phyloP scores from a whole-genome alignment of 2,888 invertebrate genomes.

The Eupithecia insigniata region DNA sequence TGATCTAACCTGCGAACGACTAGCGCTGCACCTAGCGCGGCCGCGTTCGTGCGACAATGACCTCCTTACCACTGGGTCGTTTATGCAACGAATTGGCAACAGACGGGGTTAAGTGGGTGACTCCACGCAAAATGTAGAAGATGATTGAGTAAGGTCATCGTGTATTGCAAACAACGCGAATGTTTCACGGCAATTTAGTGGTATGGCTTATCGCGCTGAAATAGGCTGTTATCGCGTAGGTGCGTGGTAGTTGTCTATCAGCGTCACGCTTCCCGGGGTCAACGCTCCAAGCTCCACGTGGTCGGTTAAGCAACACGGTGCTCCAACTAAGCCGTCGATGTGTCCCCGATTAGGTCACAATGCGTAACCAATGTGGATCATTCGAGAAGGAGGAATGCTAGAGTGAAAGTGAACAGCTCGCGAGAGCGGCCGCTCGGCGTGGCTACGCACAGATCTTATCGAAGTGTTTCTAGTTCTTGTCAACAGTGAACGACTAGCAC shows the following conservation, averaged over 20 bases:
- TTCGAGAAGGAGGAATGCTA: conserved; percentile 50
- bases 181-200: conserved; percentile 48
- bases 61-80: conserved; percentile 78
- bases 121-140: conserved; percentile 65
- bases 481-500: conserved; percentile 61
- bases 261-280: conserved; percentile 69
- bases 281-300: conserved; percentile 73
- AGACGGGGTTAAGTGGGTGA: conserved; percentile 67
- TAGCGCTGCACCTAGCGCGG: conserved; percentile 54
- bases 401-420: conserved; percentile 66
- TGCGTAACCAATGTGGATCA: conserved; percentile 43
- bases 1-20: conserved; percentile 71
- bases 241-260: conserved; percentile 70
- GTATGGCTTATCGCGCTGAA: conserved; percentile 66
- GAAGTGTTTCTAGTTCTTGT: conserved; percentile 58
- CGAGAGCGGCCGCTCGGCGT: conserved; percentile 54
- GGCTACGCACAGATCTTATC: conserved; percentile 62
- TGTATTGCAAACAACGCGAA: conserved; percentile 48
- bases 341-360: conserved; percentile 52
- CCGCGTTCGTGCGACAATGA: conserved; percentile 72
- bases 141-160: conserved; percentile 69
- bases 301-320: conserved; percentile 66
- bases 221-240: conserved; percentile 66
- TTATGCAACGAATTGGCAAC: conserved; percentile 79
- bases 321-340: conserved; percentile 55